A percentile compares a stretch with the other conserved stretches of the same genome.
Evolutionary conservation across 92 coral and sea anemone species (phyloP).

Genomic region (Epizoanthus stellaris): DNA sequence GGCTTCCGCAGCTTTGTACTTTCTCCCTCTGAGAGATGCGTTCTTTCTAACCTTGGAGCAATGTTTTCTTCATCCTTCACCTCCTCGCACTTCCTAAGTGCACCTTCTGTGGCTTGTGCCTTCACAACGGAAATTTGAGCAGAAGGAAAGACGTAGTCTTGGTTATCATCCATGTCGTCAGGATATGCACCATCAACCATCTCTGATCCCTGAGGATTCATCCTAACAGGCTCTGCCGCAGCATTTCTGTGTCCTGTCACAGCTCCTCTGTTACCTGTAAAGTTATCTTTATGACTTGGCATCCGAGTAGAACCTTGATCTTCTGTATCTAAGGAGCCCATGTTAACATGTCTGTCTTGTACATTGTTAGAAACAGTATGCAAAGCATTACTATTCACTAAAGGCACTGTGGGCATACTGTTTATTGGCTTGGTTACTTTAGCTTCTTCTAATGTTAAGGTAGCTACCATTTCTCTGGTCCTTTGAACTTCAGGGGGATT

Average conservation of each 20-base stretch:
- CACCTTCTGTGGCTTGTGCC: neutral
- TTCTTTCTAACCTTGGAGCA: neutral
- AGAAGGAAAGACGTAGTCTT: slow-evolving; percentile 25
- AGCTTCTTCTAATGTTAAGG: neutral
- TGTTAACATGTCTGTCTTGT: neutral
- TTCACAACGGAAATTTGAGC: neutral
- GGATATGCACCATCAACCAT: neutral
- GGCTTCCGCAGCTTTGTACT: neutral
- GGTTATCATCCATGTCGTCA: neutral
- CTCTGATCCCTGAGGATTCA: slow-evolving; percentile 8
- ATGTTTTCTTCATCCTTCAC: neutral
- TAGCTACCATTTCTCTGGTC: neutral
- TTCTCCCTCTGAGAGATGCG: neutral
- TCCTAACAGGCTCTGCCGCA: neutral
- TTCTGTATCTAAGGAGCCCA: neutral
- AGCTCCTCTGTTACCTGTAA: neutral
- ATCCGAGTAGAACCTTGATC: neutral
- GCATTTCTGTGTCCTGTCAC: neutral
- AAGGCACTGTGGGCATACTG: neutral
- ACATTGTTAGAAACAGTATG: neutral
- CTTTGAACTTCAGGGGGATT: neutral
- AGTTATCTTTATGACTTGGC: neutral
- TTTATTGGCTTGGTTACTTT: neutral
- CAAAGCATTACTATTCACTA: no score
- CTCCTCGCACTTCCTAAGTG: neutral